phyloP scores from a whole-genome alignment of 2,888 invertebrate species.

The Aphodius sticticus region DNA sequence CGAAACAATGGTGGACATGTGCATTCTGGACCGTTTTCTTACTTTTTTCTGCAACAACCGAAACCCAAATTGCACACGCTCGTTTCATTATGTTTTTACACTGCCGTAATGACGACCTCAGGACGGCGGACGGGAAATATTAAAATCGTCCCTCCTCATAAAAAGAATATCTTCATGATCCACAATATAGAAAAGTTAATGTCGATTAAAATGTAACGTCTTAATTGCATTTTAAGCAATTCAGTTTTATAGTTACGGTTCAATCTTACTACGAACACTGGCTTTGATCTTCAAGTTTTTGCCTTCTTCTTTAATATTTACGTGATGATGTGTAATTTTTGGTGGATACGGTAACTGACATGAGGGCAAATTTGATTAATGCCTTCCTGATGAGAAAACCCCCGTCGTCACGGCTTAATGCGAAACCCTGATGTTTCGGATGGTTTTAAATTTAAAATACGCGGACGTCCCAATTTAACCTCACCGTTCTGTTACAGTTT shows the following conservation, averaged over 20 bases:
- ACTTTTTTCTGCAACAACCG: neutral
- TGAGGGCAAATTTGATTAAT: neutral
- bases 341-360: neutral
- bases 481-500: neutral
- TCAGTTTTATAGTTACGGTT: neutral
- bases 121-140: neutral
- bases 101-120: neutral
- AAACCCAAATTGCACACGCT: neutral
- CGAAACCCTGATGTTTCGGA: neutral
- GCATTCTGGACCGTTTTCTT: neutral
- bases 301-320: neutral
- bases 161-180: neutral
- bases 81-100: neutral
- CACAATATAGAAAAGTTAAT: neutral
- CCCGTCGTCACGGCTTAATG: neutral
- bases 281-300: neutral
- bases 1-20: neutral
- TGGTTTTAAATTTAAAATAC: neutral
- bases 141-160: neutral
- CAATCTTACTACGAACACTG: neutral
- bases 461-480: neutral
- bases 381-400: constrained; percentile 4
- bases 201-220: neutral
- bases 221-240: neutral
- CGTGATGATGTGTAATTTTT: neutral